Evolutionary conservation across 2,113 vertebrate genomes (phyloP), one percentile per base, ranked within the genome.

Genomic region (Neolamprologus cancellatus): DNA sequence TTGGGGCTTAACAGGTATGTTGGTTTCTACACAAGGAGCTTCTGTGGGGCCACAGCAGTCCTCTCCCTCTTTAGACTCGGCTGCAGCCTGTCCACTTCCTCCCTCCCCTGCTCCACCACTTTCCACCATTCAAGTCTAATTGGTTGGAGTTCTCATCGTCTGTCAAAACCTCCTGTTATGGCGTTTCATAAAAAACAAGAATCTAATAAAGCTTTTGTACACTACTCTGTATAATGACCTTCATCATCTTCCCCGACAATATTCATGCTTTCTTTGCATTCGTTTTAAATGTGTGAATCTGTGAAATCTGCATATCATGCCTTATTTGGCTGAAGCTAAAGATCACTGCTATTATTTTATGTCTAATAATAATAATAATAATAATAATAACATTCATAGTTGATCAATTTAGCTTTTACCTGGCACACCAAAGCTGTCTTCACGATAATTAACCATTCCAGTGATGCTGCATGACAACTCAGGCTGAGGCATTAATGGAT

Each of bases 401-500:
- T 74, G 2, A 74, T 74, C 20, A 28, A 28, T 74, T 74, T 74
- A 28, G 66, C 39, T 28, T 46, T 44, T 74, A 44, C 39, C 23
- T 17, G 23, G 14, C 2, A 20, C 44, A 52, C 44, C 39, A 66
- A 36, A 54, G 44, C 20, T 66, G 23, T 80, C 28, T 80, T 53
- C 48, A 39, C 18, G 15, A 82, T 81, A 86, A 89, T 78, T 86
- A 69, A 81, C 25, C 14, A 15, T 25, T 76, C 23, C 83, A 80
- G 15, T 84, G 85, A 86, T 78, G 44, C 20, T 54, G 46, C 52
- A 82, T 83, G 78, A 87, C 52, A 78, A 53, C 54, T 78, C 12
- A 4, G 44, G 81, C 85, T 83, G 28, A 66, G 84, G 57, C 66
- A n/a, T 48, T 90, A 86, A 90, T 86, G 84, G 85, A 25, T 57